Conservation (phyloP, 2,113 vertebrate genomes). For the Glaucomys volans region DNA sequence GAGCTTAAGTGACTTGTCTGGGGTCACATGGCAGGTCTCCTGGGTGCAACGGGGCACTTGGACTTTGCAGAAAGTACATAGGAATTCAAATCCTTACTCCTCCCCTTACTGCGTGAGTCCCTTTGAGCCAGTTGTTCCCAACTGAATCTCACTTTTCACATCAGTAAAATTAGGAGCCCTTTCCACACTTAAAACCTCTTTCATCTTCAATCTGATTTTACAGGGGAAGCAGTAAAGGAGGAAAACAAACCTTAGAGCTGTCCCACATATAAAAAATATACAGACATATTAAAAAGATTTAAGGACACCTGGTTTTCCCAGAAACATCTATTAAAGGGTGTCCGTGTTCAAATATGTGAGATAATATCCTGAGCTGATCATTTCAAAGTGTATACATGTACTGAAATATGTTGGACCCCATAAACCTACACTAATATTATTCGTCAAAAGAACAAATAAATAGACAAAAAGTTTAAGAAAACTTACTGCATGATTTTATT, state of each 20-base stretch:
- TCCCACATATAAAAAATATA: not conserved
- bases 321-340: too few species aligned
- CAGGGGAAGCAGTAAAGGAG: not conserved
- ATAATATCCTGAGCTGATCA: not conserved
- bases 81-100: not conserved
- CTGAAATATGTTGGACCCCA: not conserved
- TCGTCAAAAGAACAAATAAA: not conserved
- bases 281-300: not conserved
- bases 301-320: not conserved
- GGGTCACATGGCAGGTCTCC: not conserved
- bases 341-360: not conserved
- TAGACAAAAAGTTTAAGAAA: not conserved
- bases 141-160: not conserved
- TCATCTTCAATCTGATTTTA: not conserved
- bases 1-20: not conserved
- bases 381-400: not conserved
- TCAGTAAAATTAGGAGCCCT: not conserved
- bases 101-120: not conserved
- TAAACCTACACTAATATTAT: not conserved
- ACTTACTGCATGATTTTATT: not conserved
- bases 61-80: not conserved
- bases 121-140: not conserved
- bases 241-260: not conserved
- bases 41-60: not conserved
- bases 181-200: conserved; percentile 5